Base-by-base conservation (phyloP, 23 tunicate genomes). In the Ciona savignyi region DNA sequence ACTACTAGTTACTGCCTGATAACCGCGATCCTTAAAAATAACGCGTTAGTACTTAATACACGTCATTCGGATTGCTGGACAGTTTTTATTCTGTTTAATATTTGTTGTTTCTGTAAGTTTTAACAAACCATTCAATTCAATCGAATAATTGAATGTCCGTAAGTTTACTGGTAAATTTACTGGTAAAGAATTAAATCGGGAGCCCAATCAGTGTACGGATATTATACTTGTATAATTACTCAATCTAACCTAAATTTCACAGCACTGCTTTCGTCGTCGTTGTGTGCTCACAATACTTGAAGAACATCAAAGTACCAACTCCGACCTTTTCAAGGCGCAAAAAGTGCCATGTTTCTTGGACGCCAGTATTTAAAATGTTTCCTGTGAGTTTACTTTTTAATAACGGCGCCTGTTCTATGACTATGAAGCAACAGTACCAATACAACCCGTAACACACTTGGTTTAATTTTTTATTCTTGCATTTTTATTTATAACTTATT, bases 211-310 rank as follows among this genome's bases (percentile, higher is more conserved):
- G n/a, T n/a, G n/a, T n/a, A n/a, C n/a, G n/a, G n/a, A n/a, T 42
- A 42, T 42, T 42, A 42, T 42, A 42, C 56, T 6, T 42, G 15
- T 42, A 15, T 42, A 15, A 6, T 42, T 6, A 6, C 9, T 42
- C 56, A 6, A 42, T 42, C 56, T 6, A 42, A 42, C 56, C 56
- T 6, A 15, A 42, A 9, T 23, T n/a, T 65, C 80, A n/a, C 73
- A 86, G 93, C 81, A 86, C 93, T 3, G 62, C 77, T 3, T 29
- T 70, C 24, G 78, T 80, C 23, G 71, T 86, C 15, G 60, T 74
- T 32, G 2, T 86, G 67, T 80, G 67, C 66, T 86, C 93, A 2
- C 93, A 86, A 66, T 86, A 86, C 35, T 30, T 80, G 23, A 74
- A 85, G 29, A 80, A 86, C 67, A 23, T 75, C 29, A 66, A 68